Base-by-base conservation (phyloP, 92 coral and sea anemone genomes). In the Epizoanthus fatuus region DNA sequence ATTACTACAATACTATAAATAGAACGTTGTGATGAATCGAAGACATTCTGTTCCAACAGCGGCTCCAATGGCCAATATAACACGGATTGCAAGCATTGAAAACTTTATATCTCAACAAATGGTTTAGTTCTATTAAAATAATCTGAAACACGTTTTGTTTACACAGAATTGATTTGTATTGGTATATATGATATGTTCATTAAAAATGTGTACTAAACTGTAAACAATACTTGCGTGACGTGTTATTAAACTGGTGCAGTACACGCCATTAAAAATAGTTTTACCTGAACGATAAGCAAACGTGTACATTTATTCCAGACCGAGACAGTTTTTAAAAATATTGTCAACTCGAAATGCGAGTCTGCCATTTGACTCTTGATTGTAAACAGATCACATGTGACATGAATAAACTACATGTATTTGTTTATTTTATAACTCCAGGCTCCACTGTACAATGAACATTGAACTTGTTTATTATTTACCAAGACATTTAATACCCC, bases 321-420 rank as follows among this genome's bases (percentile, higher is more conserved):
- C 69, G 69, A 63, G 69, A 63, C 69, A 63, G 69, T 63, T 63
- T 63, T 63, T 63, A 63, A 63, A 63, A 63, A 63, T 63, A 63
- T 63, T 63, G 69, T 63, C 69, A 63, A 63, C 69, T 63, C 69
- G 69, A 63, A 63, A 63, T 63, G 69, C 69, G 69, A 63, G 69
- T 63, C 69, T 63, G 69, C 69, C 69, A 13, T 63, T 63, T 63
- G 69, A 63, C 69, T 63, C 69, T 63, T 63, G 69, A 63, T 13
- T 63, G 69, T 1, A 63, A 63, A 63, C 69, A 63, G 69, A 63
- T 63, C 69, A 63, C 69, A 13, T 63, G 69, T 63, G 69, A 63
- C 69, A 63, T 63, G 69, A 63, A 63, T 63, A 63, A 63, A 63
- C 69, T 63, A 63, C 69, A 63, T 63, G 69, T 63, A 63, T 63